phyloP scores from a whole-genome alignment of 2,797 vertebrate species.

The Hirundo rustica region DNA sequence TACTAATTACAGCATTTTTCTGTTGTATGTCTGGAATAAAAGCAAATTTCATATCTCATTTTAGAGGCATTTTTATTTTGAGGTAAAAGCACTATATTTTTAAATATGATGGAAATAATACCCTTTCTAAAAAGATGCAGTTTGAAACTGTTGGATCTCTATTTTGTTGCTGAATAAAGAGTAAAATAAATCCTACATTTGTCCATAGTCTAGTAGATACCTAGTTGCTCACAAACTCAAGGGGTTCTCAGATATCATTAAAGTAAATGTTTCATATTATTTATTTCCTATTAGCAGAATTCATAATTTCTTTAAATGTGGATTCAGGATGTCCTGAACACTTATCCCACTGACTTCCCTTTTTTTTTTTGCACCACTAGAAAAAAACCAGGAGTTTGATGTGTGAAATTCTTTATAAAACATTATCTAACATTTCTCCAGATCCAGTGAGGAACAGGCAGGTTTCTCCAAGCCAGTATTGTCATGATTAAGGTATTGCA shows the following conservation, averaged over 20 bases:
- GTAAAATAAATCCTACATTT: slow-evolving; percentile 29
- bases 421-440: not conserved
- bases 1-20: slow-evolving; percentile 51
- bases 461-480: not conserved
- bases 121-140: not conserved
- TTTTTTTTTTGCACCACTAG: not conserved
- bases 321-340: not conserved
- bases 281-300: not conserved
- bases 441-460: not conserved
- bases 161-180: slow-evolving; percentile 48
- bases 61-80: slow-evolving; percentile 53
- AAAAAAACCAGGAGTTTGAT: not conserved
- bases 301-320: not conserved
- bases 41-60: slow-evolving; percentile 14
- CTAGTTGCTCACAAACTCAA: not conserved
- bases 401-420: not conserved
- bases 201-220: not conserved
- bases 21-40: not conserved
- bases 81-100: slow-evolving; percentile 20
- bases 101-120: slow-evolving; percentile 2
- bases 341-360: not conserved
- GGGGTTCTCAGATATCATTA: not conserved
- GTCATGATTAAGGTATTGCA: not conserved
- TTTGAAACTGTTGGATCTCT: not conserved
- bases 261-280: not conserved